Evolutionary conservation across 1,140 invertebrate genomes (phyloP).

Genomic region (Mya arenaria): DNA sequence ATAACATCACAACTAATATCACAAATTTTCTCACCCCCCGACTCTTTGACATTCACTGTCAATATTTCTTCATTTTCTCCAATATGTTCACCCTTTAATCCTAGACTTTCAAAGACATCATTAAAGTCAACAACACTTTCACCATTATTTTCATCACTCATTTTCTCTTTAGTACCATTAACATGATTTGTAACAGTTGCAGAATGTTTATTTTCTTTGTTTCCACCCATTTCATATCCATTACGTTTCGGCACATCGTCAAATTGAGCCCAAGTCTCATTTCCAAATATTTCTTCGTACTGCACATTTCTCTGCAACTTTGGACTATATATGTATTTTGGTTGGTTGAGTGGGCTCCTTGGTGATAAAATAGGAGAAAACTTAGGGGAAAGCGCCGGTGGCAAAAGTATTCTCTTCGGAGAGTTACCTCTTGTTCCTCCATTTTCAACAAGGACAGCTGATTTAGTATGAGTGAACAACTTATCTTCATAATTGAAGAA

Average conservation of each 20-base stretch:
- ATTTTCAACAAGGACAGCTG: slow-evolving; percentile 72
- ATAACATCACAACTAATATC: slow-evolving; percentile 50
- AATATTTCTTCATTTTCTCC: slow-evolving; percentile 65
- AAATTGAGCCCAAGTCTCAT: slow-evolving; percentile 68
- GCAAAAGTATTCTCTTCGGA: slow-evolving; percentile 74
- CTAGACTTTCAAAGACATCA: background rate
- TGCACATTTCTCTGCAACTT: background rate
- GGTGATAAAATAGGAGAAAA: slow-evolving; percentile 59
- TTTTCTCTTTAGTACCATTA: slow-evolving; percentile 7
- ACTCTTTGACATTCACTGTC: slow-evolving; percentile 65
- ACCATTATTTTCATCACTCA: background rate
- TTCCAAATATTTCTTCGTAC: background rate
- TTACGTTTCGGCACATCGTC: slow-evolving; percentile 37
- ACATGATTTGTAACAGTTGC: background rate
- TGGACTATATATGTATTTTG: slow-evolving; percentile 22
- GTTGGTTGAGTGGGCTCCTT: slow-evolving; percentile 1
- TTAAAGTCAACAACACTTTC: slow-evolving; percentile 12
- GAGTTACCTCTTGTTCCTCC: slow-evolving; percentile 66
- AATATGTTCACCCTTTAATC: background rate
- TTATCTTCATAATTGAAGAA: slow-evolving; percentile 76
- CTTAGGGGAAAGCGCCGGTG: slow-evolving; percentile 72
- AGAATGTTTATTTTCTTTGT: background rate
- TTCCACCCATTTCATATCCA: background rate
- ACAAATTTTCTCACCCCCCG: slow-evolving; percentile 43
- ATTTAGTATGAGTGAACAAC: slow-evolving; percentile 74